Percentiles rank a stretch among this genome's conserved stretches.
Conservation (phyloP, 1,140 invertebrate species). For the Chironomus tepperi region DNA sequence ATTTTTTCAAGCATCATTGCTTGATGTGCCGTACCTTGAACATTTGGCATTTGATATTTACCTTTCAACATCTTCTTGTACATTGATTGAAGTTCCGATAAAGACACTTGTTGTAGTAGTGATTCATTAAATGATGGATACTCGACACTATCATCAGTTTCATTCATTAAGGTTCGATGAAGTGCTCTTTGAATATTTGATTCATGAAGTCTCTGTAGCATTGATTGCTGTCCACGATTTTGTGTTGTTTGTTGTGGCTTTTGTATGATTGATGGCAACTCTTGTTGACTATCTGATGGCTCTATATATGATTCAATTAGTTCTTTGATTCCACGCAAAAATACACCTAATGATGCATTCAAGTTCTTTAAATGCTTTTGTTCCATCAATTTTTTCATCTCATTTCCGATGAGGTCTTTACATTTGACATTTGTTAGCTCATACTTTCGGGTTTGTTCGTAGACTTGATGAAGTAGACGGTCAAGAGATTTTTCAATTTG, state of each 20-base stretch:
- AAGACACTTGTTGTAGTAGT: background rate
- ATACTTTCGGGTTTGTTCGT: background rate
- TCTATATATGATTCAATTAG: background rate
- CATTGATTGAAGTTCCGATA: background rate
- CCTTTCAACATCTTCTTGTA: background rate
- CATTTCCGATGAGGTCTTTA: background rate
- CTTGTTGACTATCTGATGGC: background rate
- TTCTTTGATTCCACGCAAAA: background rate
- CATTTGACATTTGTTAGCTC: background rate
- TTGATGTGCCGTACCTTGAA: background rate
- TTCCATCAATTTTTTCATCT: background rate
- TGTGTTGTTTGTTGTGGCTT: background rate
- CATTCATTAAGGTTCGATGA: background rate
- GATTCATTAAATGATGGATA: background rate
- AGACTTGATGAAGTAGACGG: background rate
- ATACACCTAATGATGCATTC: background rate
- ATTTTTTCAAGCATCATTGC: background rate
- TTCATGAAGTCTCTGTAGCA: background rate
- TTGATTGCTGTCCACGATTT: no score
- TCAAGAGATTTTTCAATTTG: background rate
- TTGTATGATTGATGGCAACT: background rate
- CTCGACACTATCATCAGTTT: slow-evolving; percentile 4
- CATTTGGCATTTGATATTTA: background rate
- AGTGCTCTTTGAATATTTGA: background rate
- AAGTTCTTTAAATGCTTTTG: background rate